Evolutionary conservation across 2,113 vertebrate species (phyloP).

Genomic region (Sinocyclocheilus maitianheensis): DNA sequence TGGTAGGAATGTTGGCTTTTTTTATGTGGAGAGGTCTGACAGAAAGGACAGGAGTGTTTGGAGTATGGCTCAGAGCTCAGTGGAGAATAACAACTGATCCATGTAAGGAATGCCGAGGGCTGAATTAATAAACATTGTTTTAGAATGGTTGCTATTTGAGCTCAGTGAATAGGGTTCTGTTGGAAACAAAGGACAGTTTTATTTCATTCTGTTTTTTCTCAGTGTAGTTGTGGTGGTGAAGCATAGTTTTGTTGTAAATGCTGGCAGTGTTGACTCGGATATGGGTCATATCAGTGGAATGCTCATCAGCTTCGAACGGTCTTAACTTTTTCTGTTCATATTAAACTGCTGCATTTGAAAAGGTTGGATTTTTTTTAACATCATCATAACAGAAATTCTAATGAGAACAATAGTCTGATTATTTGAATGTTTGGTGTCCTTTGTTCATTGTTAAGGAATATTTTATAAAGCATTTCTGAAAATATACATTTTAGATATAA

Average conservation of each 20-base stretch:
- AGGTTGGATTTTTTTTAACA: not conserved
- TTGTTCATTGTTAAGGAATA: not conserved
- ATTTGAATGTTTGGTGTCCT: not conserved
- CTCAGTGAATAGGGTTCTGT: conserved; percentile 58
- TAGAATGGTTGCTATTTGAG: conserved; percentile 53
- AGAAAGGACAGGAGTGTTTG: conserved; percentile 24
- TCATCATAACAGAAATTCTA: not conserved
- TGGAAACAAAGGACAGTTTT: conserved; percentile 68
- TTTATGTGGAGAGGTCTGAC: conserved; percentile 45
- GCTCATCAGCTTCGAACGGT: conserved; percentile 54
- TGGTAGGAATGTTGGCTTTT: conserved; percentile 48
- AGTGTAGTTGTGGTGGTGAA: conserved; percentile 56
- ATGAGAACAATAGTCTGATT: not conserved
- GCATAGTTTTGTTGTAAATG: conserved; percentile 58
- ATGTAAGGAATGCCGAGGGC: conserved; percentile 62
- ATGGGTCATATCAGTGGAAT: conserved; percentile 66
- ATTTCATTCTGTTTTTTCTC: conserved; percentile 51
- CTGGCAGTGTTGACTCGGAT: conserved; percentile 59
- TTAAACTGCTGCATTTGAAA: not conserved
- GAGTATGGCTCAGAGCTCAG: conserved; percentile 45
- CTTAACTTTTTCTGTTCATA: not conserved
- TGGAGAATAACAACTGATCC: conserved; percentile 51
- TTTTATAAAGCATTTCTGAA: not conserved
- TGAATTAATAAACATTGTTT: conserved; percentile 62
- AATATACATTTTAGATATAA: not conserved